These are phyloP conservation scores for Myotis planiceps DNA, from an alignment of 2,797 vertebrate species.

Conservation along the genomic window DNA sequence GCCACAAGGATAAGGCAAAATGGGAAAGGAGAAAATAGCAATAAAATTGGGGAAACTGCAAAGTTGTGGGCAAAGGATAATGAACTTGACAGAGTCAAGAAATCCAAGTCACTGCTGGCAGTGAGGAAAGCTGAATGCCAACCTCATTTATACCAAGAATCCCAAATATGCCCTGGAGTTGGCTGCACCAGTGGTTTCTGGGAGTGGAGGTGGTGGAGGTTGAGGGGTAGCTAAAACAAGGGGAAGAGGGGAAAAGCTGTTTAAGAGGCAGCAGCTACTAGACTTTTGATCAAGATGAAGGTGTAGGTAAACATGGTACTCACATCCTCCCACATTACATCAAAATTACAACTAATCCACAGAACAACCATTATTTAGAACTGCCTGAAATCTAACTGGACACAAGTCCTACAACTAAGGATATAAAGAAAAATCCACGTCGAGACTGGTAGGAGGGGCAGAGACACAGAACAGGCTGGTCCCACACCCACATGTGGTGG, in stretches of 20 bases:
- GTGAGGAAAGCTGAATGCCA: background rate
- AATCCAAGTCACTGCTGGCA: background rate
- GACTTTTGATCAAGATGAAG: background rate
- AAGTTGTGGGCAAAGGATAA: constrained; percentile 14
- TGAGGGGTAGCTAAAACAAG: background rate
- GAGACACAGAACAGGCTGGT: background rate
- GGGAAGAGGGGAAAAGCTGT: background rate
- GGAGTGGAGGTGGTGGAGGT: background rate
- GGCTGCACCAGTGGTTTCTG: background rate
- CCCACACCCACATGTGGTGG: background rate
- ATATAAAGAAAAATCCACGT: background rate
- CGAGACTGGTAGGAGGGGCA: background rate
- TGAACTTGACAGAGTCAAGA: constrained; percentile 24
- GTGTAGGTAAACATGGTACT: background rate
- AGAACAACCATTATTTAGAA: background rate
- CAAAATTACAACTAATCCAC: background rate
- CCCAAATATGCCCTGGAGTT: background rate
- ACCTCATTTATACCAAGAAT: background rate
- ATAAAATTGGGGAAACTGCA: constrained; percentile 6
- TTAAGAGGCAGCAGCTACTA: background rate
- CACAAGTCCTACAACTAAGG: background rate
- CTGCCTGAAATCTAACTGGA: background rate
- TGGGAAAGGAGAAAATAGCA: constrained; percentile 36
- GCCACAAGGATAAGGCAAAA: constrained; percentile 28
- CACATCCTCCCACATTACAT: background rate